Percentiles rank a stretch among this genome's conserved stretches.
phyloP scores from a whole-genome alignment of 2,113 vertebrate species.

The Ariopsis seemanni region DNA sequence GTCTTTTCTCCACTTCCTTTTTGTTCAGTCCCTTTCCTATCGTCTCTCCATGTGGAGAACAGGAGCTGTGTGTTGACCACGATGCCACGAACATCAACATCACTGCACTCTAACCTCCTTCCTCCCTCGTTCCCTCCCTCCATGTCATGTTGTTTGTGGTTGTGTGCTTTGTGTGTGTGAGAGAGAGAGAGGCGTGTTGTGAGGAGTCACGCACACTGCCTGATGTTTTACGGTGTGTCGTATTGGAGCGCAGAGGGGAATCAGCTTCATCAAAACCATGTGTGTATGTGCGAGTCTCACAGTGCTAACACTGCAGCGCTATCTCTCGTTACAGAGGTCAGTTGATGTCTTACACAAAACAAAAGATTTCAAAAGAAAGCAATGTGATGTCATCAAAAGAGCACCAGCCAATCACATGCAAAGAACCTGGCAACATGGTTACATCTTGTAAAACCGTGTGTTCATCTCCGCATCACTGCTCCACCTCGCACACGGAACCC shows the following conservation, averaged over 20 bases:
- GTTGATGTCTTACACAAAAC: neutral
- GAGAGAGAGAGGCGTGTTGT: neutral
- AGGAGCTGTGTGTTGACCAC: neutral
- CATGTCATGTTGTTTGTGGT: neutral
- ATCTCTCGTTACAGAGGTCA: neutral
- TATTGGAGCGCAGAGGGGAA: conserved; percentile 6
- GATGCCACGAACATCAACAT: neutral
- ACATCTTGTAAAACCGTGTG: neutral
- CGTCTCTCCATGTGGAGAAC: neutral
- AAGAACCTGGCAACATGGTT: neutral
- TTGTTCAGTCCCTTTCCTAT: neutral
- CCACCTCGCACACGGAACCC: neutral
- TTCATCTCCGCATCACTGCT: neutral
- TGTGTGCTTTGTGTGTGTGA: neutral
- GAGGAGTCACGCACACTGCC: neutral
- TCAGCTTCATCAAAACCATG: conserved; percentile 28
- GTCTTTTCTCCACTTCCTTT: neutral
- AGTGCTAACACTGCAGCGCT: neutral
- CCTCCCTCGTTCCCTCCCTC: neutral
- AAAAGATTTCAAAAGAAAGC: neutral
- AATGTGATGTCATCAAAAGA: neutral
- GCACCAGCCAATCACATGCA: neutral
- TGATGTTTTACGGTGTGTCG: conserved; percentile 17
- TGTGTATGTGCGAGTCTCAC: neutral
- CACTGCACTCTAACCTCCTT: neutral